phyloP scores from a whole-genome alignment of 2,797 vertebrate species.

The Alectoris magna region DNA sequence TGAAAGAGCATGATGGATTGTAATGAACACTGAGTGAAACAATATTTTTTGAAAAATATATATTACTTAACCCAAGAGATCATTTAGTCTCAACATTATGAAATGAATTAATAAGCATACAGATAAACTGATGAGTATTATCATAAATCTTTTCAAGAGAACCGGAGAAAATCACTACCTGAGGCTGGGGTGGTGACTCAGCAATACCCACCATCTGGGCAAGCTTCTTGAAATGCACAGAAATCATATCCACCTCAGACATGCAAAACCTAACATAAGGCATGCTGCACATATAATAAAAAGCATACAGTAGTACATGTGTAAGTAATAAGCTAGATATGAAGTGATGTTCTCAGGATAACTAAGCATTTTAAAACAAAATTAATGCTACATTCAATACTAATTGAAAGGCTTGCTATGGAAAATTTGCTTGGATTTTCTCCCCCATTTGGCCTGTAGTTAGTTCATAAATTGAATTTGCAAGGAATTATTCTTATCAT shows the following conservation, averaged over 20 bases:
- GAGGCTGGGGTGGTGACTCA: not conserved
- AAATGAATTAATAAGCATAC: not conserved
- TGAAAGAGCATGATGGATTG: not conserved
- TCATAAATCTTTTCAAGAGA: not conserved
- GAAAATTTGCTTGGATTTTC: not conserved
- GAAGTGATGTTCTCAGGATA: not conserved
- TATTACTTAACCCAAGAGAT: not conserved
- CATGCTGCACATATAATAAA: not conserved
- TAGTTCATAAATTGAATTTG: not conserved
- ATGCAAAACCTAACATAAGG: not conserved
- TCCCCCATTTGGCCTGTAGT: not conserved
- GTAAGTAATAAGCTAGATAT: not conserved
- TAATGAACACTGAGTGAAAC: not conserved
- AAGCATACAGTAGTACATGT: not conserved
- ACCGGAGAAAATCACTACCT: not conserved
- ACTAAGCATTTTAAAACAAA: not conserved
- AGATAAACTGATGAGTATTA: not conserved
- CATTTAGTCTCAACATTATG: not conserved
- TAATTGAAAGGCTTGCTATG: not conserved
- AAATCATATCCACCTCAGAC: not conserved
- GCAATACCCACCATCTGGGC: not conserved
- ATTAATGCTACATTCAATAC: not conserved
- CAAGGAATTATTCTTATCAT: not conserved
- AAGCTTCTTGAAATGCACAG: not conserved
- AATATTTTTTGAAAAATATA: not conserved